phyloP scores from a whole-genome alignment of 2,888 invertebrate genomes.

The Drosophila mimetica region DNA sequence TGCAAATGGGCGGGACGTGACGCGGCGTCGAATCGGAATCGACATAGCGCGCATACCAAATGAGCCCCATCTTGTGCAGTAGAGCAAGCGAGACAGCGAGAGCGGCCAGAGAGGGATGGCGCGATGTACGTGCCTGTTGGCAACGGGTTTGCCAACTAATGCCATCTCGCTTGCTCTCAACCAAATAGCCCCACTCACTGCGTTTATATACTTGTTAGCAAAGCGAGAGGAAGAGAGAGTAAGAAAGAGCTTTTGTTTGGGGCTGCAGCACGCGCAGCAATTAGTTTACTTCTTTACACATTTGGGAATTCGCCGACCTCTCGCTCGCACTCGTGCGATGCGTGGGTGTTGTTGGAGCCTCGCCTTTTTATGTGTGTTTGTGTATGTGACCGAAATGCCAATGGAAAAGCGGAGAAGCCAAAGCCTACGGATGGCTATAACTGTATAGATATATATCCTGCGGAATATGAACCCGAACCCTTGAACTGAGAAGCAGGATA shows the following conservation, averaged over 20 bases:
- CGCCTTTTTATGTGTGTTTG: conserved; percentile 79
- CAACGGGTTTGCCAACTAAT: conserved; percentile 65
- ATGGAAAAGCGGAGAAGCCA: conserved; percentile 81
- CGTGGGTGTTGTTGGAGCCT: conserved; percentile 59
- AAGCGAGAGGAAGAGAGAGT: conserved; percentile 21
- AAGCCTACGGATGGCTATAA: conserved; percentile 34
- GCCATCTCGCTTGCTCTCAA: conserved; percentile 46
- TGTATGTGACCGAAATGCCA: conserved; percentile 84
- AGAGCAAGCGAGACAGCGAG: conserved; percentile 23
- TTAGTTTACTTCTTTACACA: conserved; percentile 82
- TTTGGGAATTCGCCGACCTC: conserved; percentile 74
- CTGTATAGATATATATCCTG: conserved; percentile 29
- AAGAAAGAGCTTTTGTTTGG: conserved; percentile 67
- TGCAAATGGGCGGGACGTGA: conserved; percentile 85
- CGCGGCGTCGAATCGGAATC: conserved; percentile 84
- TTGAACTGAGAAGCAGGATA: conserved; percentile 17
- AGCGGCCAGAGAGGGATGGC: conserved; percentile 27
- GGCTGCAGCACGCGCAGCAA: conserved; percentile 82
- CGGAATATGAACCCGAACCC: conserved; percentile 26
- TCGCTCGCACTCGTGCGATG: conserved; percentile 42
- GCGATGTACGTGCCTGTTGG: conserved; percentile 49
- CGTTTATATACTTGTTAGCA: conserved; percentile 37
- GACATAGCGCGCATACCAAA: conserved; percentile 83
- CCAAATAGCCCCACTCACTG: conserved; percentile 7
- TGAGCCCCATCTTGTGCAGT: conserved; percentile 61